These are phyloP conservation scores for Phasianus colchicus DNA, from an alignment of 2,113 vertebrate species.

Conservation along the genomic window DNA sequence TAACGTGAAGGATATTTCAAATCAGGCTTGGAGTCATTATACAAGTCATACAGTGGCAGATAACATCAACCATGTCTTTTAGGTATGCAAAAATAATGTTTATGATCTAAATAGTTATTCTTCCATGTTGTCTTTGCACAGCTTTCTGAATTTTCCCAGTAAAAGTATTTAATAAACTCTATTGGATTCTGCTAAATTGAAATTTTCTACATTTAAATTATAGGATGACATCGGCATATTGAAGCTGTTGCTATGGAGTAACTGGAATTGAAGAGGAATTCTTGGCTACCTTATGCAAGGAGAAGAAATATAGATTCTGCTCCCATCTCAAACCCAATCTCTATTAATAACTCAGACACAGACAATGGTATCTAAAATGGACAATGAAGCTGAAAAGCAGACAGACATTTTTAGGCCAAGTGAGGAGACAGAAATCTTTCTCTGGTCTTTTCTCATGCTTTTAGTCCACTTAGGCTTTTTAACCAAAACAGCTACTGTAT, in stretches of 20 bases:
- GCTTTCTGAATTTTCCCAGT: not conserved
- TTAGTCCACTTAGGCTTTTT: not conserved
- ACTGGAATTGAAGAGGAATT: not conserved
- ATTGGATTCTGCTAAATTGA: not conserved
- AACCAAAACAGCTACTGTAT: slow-evolving; percentile 15
- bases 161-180: not conserved
- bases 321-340: not conserved
- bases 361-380: not conserved
- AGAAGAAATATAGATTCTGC: not conserved
- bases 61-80: not conserved
- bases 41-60: not conserved
- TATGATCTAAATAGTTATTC: not conserved
- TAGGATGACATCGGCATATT: not conserved
- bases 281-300: not conserved
- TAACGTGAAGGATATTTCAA: not conserved
- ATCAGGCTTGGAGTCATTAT: not conserved
- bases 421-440: not conserved
- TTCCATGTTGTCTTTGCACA: not conserved
- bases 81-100: not conserved
- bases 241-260: not conserved
- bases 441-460: not conserved
- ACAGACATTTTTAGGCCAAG: not conserved
- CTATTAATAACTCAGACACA: slow-evolving; percentile 21
- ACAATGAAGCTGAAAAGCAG: not conserved
- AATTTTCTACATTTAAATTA: slow-evolving; percentile 17